These are phyloP conservation scores for Laspeyria flexula DNA, from an alignment of 2,888 invertebrate genomes.

Conservation along the genomic window DNA sequence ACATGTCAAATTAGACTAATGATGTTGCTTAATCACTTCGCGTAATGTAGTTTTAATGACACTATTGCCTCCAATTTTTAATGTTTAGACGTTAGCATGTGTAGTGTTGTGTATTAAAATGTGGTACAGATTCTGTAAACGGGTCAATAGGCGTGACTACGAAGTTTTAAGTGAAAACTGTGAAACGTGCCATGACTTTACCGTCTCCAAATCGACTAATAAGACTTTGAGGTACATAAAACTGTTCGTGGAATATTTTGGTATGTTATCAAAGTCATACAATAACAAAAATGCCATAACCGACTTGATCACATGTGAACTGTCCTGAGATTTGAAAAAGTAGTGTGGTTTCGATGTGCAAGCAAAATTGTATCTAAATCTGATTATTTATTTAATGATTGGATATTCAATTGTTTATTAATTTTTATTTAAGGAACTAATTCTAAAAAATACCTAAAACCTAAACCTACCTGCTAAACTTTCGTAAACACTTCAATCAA, in stretches of 20 bases:
- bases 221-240: slow-evolving; percentile 52
- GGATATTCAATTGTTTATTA: no score
- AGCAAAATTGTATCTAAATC: no score
- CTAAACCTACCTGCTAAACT: no score
- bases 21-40: no score
- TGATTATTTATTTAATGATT: no score
- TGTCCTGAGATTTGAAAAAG: no score
- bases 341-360: no score
- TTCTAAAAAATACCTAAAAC: no score
- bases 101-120: slow-evolving; percentile 44
- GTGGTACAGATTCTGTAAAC: slow-evolving; percentile 62
- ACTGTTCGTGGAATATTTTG: slow-evolving; percentile 62
- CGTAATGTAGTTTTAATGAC: slow-evolving; percentile 36
- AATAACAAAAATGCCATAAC: neutral
- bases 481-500: no score
- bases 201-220: slow-evolving; percentile 36
- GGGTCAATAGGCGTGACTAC: slow-evolving; percentile 44
- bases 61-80: slow-evolving; percentile 16
- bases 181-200: slow-evolving; percentile 40
- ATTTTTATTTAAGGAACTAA: no score
- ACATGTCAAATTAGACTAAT: no score
- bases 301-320: neutral
- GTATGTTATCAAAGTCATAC: slow-evolving; percentile 54
- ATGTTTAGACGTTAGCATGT: slow-evolving; percentile 5
- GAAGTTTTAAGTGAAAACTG: slow-evolving; percentile 50